Evolutionary conservation across 2,797 vertebrate genomes (phyloP).

Genomic region (Pangasius mekongensis): DNA sequence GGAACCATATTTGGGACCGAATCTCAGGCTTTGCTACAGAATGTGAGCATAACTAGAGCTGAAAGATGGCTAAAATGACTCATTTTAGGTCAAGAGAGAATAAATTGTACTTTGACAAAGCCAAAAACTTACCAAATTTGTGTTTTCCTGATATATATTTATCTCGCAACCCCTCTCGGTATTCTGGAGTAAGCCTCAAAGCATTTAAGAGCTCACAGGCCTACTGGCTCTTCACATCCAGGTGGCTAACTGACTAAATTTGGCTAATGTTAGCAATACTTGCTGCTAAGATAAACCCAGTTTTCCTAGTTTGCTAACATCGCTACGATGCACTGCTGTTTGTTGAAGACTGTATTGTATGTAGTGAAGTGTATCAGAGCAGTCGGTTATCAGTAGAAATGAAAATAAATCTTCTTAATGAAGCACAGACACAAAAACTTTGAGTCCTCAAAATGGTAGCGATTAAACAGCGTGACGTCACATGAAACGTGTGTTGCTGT

Average conservation of each 20-base stretch:
- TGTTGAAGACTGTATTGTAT: neutral
- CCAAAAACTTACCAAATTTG: neutral
- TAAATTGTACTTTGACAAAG: neutral
- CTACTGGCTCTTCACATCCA: neutral
- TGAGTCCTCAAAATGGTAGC: neutral
- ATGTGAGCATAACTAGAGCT: neutral
- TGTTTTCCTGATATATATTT: neutral
- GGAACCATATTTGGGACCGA: neutral
- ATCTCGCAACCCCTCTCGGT: neutral
- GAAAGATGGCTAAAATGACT: neutral
- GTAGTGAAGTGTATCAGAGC: neutral
- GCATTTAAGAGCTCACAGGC: neutral
- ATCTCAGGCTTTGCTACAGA: neutral
- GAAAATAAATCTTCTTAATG: neutral
- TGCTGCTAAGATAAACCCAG: neutral
- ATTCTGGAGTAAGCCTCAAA: neutral
- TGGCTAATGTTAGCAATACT: neutral
- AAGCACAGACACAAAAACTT: neutral
- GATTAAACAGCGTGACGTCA: neutral
- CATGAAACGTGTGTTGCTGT: neutral
- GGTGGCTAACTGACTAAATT: neutral
- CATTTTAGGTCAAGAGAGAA: neutral
- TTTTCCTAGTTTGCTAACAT: neutral
- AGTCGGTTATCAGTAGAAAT: neutral
- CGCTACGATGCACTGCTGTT: neutral